phyloP scores from a whole-genome alignment of 2,113 vertebrate genomes.

The Recurvirostra avosetta region DNA sequence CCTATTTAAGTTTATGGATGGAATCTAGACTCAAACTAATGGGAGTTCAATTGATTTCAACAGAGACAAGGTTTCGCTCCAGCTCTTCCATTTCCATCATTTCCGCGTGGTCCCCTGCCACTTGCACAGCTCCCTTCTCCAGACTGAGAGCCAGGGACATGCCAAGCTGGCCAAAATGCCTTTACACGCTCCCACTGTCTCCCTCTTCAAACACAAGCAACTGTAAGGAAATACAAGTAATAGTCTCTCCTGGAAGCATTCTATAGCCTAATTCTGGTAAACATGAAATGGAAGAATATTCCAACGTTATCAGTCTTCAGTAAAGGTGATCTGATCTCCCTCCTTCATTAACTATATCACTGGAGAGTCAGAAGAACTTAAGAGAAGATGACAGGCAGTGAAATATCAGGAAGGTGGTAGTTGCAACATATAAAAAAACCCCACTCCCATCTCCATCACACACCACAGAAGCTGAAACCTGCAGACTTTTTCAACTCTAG shows the following conservation, averaged over 20 bases:
- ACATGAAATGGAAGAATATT: neutral
- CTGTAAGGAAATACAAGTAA: neutral
- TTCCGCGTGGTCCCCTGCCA: neutral
- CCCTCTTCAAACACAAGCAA: neutral
- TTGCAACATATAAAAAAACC: neutral
- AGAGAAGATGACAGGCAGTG: neutral
- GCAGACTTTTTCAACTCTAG: neutral
- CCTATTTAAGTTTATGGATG: constrained; percentile 16
- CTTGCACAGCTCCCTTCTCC: neutral
- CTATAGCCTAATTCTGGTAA: neutral
- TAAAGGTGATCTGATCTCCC: neutral
- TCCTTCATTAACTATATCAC: neutral
- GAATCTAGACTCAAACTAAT: neutral
- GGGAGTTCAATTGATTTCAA: constrained; percentile 14
- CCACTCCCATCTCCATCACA: neutral
- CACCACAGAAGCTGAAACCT: neutral
- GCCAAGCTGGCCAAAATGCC: neutral
- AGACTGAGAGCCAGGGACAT: neutral
- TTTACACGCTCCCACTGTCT: neutral
- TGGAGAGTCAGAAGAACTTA: neutral
- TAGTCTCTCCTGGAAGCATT: neutral
- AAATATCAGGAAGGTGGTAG: neutral
- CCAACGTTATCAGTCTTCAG: neutral
- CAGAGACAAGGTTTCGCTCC: neutral
- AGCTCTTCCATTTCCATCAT: neutral